Evolutionary conservation across 2,797 vertebrate genomes (phyloP), one percentile per base, ranked within the genome.

Genomic region (Urophycis tenuis): DNA sequence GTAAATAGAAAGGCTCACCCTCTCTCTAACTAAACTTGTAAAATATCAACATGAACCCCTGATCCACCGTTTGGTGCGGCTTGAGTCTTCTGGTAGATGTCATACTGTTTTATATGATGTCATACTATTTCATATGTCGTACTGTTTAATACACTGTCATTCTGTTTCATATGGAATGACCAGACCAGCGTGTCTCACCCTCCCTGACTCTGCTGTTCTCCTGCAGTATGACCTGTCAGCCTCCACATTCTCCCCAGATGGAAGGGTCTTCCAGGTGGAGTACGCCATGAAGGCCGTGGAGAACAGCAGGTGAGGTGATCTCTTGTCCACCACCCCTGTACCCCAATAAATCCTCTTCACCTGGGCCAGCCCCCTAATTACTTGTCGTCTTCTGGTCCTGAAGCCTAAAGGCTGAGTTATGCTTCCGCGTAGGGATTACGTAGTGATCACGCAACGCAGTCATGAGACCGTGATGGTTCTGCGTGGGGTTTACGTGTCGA

Each of bases 211-310:
- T 41, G 10, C n/a, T 32, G 71, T 35, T 60, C 35, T 60, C 19
- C 32, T 73, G 25, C 85, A 97, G 97, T 99, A 99, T 70, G 97
- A 99, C 86, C 89, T 99, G 86, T 99, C 97, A 4, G 97, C 97
- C 60, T 99, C 97, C 81, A 99, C 97, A 0, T 99, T 99, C 86
- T 99, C 97, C 75, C 97, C 97, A 8, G 97, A 99, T 82, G 97
- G 97, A 32, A 94, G 97, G 83, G 97, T 99, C 45, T 99, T 99
- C 85, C 97, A 99, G 87, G 97, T 99, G 82, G 97, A 99, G 80
- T 99, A 99, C 88, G 97, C 97, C 69, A 97, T 97, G 93, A 99
- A 99, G 89, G 97, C 97, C 5, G 97, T 99, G 53, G 97, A 99
- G 89, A 99, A 99, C 30, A 99, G 97, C 88, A 99, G 96, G 97